Base-by-base conservation (phyloP, 2,888 invertebrate genomes). In the Andrena bicolor region DNA sequence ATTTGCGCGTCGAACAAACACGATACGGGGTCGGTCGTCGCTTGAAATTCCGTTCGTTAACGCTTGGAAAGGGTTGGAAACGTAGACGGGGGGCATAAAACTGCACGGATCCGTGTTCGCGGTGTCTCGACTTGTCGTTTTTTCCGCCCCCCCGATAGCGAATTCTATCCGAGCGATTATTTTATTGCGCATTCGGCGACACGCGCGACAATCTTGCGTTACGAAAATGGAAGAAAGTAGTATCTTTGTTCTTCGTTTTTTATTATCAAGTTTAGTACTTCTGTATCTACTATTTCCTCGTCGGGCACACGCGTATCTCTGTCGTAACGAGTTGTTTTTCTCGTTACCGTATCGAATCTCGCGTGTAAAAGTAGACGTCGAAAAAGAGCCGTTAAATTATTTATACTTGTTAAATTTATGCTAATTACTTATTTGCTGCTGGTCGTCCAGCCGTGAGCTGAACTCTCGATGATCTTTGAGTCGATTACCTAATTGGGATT, bases 291-390 rank as follows among this genome's bases (percentile, higher is more conserved):
- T 7, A n/a, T 51, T 75, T 86, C 53, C 64, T 72, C 74, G 61
- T 41, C 51, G 3, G 26, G 3, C 35, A 41, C 51, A 13, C 28
- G 56, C 23, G 10, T 76, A 58, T 77, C 60, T 48, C 23, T 79
- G 64, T 75, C 79, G 69, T 28, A 61, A 79, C 28, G n/a, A 63
- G 56, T 84, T 82, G 66, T 76, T 84, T 82, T 75, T 64, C 49
- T 71, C 23, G 20, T 58, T 26, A 35, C 30, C n/a, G 8, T 74
- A 69, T 76, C 82, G 20, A 48, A 58, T 81, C 35, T 64, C 23
- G 2, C 26, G 16, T 16, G 41, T 4, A 13, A 7, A 41, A 2
- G 49, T 0, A n/a, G 8, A 30, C 23, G 26, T n/a, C 41, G 35
- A 69, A 26, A 66, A 23, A 41, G 61, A 16, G 20, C 26, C 2